Evolutionary conservation across 2,797 vertebrate genomes (phyloP), one percentile per base, ranked within the genome.

Genomic region (Xiphorhynchus erythropygius): DNA sequence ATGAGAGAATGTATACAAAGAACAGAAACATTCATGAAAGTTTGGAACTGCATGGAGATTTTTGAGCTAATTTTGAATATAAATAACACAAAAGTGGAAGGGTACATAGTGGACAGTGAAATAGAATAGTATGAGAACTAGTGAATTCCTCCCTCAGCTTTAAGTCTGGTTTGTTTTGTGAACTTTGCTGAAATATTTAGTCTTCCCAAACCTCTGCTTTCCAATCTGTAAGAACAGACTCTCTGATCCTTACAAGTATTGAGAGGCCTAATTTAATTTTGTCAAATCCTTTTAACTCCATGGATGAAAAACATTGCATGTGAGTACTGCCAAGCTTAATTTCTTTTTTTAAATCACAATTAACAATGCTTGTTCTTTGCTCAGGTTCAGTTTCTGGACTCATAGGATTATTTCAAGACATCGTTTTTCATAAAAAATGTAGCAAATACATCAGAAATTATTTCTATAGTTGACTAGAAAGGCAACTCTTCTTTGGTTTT

Each of bases 241-340:
- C 28, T 57, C 5, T 77, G 53, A 88, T 53, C 18, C 12, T 62
- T 42, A 57, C 35, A 12, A 70, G 27, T 68, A 81, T 6, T 83
- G 68, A 95, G 71, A 84, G 30, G 4, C 8, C n/a, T 87, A 68
- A 91, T 87, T 74, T 78, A 60, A 83, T 93, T 88, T 94, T 47
- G 16, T 88, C 50, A 89, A 94, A 87, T 41, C 11, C 35, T 87
- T 95, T 90, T 64, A 96, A 57, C 35, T 62, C 25, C 18, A 65
- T 57, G 27, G 8, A 42, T 64, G 28, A 87, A 92, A 87, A 88
- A 49, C 5, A 30, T 37, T 60, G 46, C 10, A 30, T 67, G 30
- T 59, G 46, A 77, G 7, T 32, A 71, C 15, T 65, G 37, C 4
- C 39, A 86, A 49, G 3, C 63, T 73, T 22, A 11, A 5, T 21